Evolutionary conservation across 2,797 vertebrate species (phyloP).

Genomic region (Takifugu rubripes): DNA sequence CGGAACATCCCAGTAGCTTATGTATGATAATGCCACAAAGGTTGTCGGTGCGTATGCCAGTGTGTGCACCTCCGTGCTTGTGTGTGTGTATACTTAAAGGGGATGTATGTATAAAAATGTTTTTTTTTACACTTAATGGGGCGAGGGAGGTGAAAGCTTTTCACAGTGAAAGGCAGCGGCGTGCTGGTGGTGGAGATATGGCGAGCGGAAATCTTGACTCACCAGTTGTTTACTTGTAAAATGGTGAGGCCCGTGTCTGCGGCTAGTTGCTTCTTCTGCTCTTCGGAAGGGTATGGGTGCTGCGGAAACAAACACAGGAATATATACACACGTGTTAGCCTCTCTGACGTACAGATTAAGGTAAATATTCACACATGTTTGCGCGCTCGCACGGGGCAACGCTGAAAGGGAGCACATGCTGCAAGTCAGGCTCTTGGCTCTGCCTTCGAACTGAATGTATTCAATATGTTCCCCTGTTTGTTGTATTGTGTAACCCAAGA

Average conservation of each 20-base stretch:
- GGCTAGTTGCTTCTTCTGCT: slow-evolving; percentile 99
- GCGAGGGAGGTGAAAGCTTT: slow-evolving; percentile 65
- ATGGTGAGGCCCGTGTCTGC: slow-evolving; percentile 99
- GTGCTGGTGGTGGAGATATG: slow-evolving; percentile 66
- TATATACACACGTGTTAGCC: slow-evolving; percentile 38
- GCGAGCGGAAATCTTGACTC: slow-evolving; percentile 75
- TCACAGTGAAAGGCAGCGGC: slow-evolving; percentile 65
- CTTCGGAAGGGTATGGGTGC: slow-evolving; percentile 99
- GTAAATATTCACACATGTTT: slow-evolving; percentile 32
- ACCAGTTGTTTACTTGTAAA: slow-evolving; percentile 99
- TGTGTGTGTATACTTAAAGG: slow-evolving; percentile 27
- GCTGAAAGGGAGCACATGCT: slow-evolving; percentile 14
- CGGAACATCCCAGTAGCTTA: slow-evolving; percentile 66
- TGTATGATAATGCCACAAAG: slow-evolving; percentile 57
- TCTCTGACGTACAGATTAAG: slow-evolving; percentile 34
- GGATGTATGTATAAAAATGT: slow-evolving; percentile 66
- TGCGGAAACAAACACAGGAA: slow-evolving; percentile 77
- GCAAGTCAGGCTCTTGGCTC: slow-evolving; percentile 24
- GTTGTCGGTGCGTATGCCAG: slow-evolving; percentile 44
- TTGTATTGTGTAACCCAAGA: slow-evolving; percentile 61
- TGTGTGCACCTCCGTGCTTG: slow-evolving; percentile 20
- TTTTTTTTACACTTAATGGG: slow-evolving; percentile 61
- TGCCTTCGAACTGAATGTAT: slow-evolving; percentile 32
- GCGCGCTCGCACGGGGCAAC: slow-evolving; percentile 14
- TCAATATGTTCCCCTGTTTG: slow-evolving; percentile 38